Evolutionary conservation across 2,113 vertebrate species (phyloP).

Genomic region (Syngnathus floridae): DNA sequence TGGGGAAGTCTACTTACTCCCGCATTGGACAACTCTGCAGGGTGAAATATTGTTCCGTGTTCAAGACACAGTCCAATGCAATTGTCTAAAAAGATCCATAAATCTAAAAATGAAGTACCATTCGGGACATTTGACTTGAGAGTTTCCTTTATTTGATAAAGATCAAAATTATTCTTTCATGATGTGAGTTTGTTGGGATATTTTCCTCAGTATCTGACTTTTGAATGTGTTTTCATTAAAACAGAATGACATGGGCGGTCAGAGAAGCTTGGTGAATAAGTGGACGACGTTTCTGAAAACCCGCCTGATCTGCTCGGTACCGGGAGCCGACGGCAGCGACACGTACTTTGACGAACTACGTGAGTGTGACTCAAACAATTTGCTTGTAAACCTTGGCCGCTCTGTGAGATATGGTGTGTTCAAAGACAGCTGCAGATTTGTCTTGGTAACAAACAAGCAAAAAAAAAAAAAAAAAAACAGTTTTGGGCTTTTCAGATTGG

Average conservation of each 20-base stretch:
- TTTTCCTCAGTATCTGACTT: not conserved
- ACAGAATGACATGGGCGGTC: conserved; percentile 92
- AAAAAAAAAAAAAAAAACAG: no score
- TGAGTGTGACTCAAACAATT: conserved; percentile 64
- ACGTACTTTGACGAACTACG: conserved; percentile 92
- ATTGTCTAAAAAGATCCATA: not conserved
- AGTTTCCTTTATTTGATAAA: not conserved
- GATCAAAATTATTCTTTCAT: not conserved
- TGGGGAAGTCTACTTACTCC: conserved; percentile 83
- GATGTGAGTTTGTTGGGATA: not conserved
- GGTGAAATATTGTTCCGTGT: conserved; percentile 64
- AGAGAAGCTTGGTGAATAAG: conserved; percentile 94
- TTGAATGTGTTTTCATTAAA: conserved; percentile 23
- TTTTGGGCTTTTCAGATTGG: no score
- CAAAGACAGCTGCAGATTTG: no score
- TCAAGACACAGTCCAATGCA: not conserved
- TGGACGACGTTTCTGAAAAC: conserved; percentile 98
- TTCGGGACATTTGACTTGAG: not conserved
- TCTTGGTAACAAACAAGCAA: no score
- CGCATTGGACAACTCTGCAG: conserved; percentile 92
- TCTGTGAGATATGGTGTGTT: no score
- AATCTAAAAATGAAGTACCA: no score
- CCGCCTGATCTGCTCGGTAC: conserved; percentile 84
- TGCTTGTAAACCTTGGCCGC: no score
- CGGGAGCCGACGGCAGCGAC: conserved; percentile 80